phyloP scores from a whole-genome alignment of 2,888 invertebrate species.

The Drosophila emarginata region DNA sequence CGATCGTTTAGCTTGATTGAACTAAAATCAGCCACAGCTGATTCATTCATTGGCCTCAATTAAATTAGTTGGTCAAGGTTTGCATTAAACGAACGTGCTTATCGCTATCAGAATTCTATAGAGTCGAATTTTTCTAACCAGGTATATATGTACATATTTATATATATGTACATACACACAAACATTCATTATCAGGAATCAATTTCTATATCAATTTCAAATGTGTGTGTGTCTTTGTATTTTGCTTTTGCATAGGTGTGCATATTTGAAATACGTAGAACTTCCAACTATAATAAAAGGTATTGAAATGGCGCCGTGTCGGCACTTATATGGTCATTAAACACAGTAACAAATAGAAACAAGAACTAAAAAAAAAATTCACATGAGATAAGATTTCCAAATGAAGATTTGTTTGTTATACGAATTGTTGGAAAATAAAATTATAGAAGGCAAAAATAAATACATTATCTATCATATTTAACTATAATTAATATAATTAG shows the following conservation, averaged over 20 bases:
- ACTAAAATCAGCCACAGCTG: conserved; percentile 45
- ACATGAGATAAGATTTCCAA: background rate
- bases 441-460: too few species aligned
- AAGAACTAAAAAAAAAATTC: background rate
- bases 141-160: background rate
- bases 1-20: conserved; percentile 17
- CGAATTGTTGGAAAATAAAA: background rate
- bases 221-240: background rate
- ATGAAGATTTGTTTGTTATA: background rate
- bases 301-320: conserved; percentile 15
- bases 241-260: too few species aligned
- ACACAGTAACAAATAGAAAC: background rate
- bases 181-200: background rate
- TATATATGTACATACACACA: too few species aligned
- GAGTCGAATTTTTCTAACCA: conserved; percentile 7
- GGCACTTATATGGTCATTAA: conserved; percentile 13
- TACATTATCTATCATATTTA: too few species aligned
- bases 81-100: conserved; percentile 44
- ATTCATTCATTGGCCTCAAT: conserved; percentile 55
- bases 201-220: background rate
- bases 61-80: conserved; percentile 66
- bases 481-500: too few species aligned
- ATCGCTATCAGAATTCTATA: conserved; percentile 33
- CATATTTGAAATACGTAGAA: background rate
- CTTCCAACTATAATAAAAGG: conserved; percentile 5